A percentile compares a stretch with the other conserved stretches of the same genome.
Conservation (phyloP, 2,797 vertebrate species). For the Platalea minor region DNA sequence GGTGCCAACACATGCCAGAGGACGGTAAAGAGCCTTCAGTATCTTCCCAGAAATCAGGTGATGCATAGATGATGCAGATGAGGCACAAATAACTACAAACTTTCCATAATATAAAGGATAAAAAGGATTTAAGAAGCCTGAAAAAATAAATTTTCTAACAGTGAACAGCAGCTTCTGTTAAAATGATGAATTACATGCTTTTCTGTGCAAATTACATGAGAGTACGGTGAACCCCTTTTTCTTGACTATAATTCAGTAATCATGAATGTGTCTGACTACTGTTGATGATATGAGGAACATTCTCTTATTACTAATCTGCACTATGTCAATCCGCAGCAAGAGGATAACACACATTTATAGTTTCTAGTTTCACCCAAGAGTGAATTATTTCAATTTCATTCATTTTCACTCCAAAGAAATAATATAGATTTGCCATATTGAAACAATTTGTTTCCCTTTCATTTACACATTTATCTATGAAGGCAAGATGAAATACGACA, state of each 20-base stretch:
- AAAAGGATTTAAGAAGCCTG: not conserved
- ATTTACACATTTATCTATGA: slow-evolving; percentile 68
- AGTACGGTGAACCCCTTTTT: not conserved
- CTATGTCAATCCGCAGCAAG: slow-evolving; percentile 49
- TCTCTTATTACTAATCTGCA: slow-evolving; percentile 53
- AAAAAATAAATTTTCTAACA: not conserved
- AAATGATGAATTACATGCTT: slow-evolving; percentile 17
- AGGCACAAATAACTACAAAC: not conserved
- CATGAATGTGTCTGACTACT: not conserved
- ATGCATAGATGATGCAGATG: not conserved
- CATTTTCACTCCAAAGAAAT: slow-evolving; percentile 68
- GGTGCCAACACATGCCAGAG: not conserved
- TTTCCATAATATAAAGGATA: not conserved
- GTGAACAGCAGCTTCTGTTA: not conserved
- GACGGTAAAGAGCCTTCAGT: not conserved
- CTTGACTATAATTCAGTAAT: slow-evolving; percentile 44
- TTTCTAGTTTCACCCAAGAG: slow-evolving; percentile 64
- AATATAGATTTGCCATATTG: slow-evolving; percentile 60
- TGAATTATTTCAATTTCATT: slow-evolving; percentile 72
- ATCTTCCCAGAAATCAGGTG: not conserved
- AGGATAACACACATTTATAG: slow-evolving; percentile 68
- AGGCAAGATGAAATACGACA: slow-evolving; percentile 52
- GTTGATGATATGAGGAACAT: slow-evolving; percentile 30
- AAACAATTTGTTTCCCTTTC: slow-evolving; percentile 69
- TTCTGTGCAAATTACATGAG: slow-evolving; percentile 41